Conservation (phyloP, 2,113 vertebrate species). For the Neolamprologus caudopunctatus region DNA sequence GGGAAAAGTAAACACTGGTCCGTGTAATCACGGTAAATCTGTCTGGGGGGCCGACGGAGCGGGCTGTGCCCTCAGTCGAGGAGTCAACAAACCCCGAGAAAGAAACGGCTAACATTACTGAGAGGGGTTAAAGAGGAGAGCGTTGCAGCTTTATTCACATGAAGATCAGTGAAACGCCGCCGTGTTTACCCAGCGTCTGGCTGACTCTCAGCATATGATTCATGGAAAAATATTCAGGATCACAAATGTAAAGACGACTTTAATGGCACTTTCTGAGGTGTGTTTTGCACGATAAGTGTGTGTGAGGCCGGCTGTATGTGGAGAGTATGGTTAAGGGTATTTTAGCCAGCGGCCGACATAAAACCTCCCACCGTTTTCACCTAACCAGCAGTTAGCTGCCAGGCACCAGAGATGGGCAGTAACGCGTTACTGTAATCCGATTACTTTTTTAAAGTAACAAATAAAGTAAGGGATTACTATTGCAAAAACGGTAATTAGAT, state of each 20-base stretch:
- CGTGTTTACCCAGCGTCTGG: constrained; percentile 50
- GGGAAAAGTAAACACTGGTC: constrained; percentile 71
- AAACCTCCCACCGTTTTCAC: background rate
- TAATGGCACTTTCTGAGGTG: background rate
- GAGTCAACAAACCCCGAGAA: constrained; percentile 60
- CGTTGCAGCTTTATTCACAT: constrained; percentile 31
- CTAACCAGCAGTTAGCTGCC: background rate
- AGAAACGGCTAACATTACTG: constrained; percentile 21
- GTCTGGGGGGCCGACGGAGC: constrained; percentile 1
- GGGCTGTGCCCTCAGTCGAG: constrained; percentile 16
- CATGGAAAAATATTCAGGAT: background rate
- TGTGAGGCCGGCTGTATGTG: background rate
- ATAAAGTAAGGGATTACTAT: too few species aligned
- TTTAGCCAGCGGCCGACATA: background rate
- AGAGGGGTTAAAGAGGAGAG: constrained; percentile 42
- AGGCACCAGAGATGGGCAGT: background rate
- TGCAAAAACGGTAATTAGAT: accelerated
- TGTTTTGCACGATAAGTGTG: background rate
- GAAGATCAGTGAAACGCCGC: constrained; percentile 27
- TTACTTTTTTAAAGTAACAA: accelerated
- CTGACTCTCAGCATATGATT: background rate
- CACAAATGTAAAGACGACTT: background rate
- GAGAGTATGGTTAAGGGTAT: background rate
- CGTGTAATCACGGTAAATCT: constrained; percentile 58
- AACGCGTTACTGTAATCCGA: too few species aligned